These are phyloP conservation scores for Heloderma charlesbogerti DNA, from an alignment of 2,113 vertebrate species.

Conservation along the genomic window DNA sequence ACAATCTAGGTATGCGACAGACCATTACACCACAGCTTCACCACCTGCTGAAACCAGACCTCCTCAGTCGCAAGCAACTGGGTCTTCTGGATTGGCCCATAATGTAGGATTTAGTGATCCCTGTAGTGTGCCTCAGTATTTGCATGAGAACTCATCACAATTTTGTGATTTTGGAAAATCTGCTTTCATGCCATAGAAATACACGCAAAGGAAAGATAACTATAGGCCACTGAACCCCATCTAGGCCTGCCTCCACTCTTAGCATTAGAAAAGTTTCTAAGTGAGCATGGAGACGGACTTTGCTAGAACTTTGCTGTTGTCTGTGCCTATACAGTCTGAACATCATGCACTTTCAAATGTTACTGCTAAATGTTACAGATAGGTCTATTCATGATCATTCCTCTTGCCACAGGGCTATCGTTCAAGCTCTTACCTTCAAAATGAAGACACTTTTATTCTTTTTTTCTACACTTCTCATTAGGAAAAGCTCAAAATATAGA, in stretches of 20 bases:
- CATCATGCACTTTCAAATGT: not conserved
- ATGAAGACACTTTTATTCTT: not conserved
- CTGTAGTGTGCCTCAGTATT: not conserved
- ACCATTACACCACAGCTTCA: not conserved
- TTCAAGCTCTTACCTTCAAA: constrained; percentile 7
- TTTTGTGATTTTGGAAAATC: not conserved
- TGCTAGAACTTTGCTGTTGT: constrained; percentile 4
- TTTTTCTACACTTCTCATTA: constrained; percentile 36
- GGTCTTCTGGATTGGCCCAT: not conserved
- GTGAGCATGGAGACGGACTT: not conserved
- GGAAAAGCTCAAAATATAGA: constrained; percentile 41
- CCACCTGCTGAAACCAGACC: not conserved
- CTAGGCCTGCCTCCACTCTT: not conserved
- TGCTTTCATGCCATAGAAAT: not conserved
- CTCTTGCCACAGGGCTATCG: constrained; percentile 23
- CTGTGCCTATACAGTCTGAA: not conserved
- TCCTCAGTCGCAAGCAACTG: not conserved
- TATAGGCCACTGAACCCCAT: not conserved
- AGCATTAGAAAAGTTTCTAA: not conserved
- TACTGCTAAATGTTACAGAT: constrained; percentile 41
- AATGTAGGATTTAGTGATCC: not conserved
- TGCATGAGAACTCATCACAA: not conserved
- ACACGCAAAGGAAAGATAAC: not conserved
- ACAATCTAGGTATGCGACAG: not conserved
- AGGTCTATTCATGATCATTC: constrained; percentile 57